These are phyloP conservation scores for Hoplostethus atlanticus DNA, from an alignment of 2,797 vertebrate species.

Conservation along the genomic window DNA sequence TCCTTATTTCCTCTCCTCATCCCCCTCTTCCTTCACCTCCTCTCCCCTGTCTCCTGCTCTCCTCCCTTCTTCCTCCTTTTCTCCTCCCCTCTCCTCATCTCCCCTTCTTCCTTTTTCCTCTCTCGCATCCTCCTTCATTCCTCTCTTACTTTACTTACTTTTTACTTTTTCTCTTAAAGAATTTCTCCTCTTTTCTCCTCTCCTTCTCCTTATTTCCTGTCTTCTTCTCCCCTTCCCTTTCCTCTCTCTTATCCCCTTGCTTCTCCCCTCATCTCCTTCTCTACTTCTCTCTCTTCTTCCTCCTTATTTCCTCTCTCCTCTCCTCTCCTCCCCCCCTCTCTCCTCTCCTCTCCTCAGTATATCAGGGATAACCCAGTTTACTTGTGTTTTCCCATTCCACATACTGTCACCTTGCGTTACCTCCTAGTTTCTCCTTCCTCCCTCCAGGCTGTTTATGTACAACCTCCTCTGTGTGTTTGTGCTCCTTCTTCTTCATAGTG, in stretches of 20 bases:
- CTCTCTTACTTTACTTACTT: not conserved
- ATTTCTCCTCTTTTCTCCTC: not conserved
- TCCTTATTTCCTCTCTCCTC: slow-evolving; percentile 11
- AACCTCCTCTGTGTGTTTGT: slow-evolving; percentile 34
- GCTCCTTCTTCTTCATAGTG: slow-evolving; percentile 15
- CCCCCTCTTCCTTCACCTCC: not conserved
- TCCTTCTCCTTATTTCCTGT: not conserved
- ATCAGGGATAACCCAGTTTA: slow-evolving; percentile 59
- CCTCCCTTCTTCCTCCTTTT: not conserved
- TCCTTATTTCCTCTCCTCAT: not conserved
- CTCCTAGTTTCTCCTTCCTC: slow-evolving; percentile 45
- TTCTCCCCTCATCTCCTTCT: not conserved
- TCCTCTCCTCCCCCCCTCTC: slow-evolving; percentile 22
- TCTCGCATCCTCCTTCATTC: not conserved
- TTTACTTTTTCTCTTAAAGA: not conserved
- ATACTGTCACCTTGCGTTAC: slow-evolving; percentile 73
- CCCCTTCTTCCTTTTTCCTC: not conserved
- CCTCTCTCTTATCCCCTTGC: slow-evolving; percentile 7
- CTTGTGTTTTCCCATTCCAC: slow-evolving; percentile 66
- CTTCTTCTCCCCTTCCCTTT: not conserved
- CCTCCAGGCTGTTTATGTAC: slow-evolving; percentile 66
- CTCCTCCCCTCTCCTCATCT: not conserved
- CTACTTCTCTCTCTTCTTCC: slow-evolving; percentile 29
- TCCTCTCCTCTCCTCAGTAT: slow-evolving; percentile 26
- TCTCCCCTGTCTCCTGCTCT: not conserved